Evolutionary conservation across 1,140 invertebrate species (phyloP).

Genomic region (Drosophila ogumai): DNA sequence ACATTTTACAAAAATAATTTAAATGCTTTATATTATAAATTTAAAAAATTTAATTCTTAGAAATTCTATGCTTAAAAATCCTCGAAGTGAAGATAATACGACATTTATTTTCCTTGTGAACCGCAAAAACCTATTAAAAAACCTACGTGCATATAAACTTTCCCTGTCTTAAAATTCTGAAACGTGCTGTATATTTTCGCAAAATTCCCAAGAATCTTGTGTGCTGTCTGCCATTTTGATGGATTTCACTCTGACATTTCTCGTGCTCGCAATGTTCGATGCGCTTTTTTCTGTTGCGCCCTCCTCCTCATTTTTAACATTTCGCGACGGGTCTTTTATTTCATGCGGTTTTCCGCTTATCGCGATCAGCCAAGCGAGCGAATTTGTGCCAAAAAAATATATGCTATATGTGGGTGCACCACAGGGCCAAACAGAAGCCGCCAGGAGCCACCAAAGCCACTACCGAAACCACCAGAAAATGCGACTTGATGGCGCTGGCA

Average conservation of each 20-base stretch:
- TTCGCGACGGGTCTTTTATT: conserved; percentile 37
- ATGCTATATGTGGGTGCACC: conserved; percentile 73
- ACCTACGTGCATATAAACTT: not conserved
- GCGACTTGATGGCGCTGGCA: conserved; percentile 40
- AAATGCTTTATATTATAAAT: not conserved
- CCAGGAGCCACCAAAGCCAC: conserved; percentile 16
- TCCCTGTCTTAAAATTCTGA: conserved; percentile 9
- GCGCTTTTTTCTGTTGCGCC: conserved; percentile 10
- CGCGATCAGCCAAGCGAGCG: conserved; percentile 53
- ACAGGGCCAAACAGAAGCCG: conserved; percentile 8
- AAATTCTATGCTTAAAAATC: too few species aligned
- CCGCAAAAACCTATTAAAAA: not conserved
- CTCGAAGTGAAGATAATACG: not conserved
- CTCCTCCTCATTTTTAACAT: conserved; percentile 29
- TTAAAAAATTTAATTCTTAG: too few species aligned
- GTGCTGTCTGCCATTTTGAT: conserved; percentile 47
- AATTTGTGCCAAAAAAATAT: conserved; percentile 71
- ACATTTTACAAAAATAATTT: not conserved
- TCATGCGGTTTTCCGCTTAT: conserved; percentile 63
- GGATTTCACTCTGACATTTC: conserved; percentile 54
- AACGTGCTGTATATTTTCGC: conserved; percentile 18
- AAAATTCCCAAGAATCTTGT: conserved; percentile 53
- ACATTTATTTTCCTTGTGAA: not conserved
- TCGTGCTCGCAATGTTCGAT: conserved; percentile 36
- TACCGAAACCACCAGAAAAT: conserved; percentile 18